Evolutionary conservation across 92 coral and sea anemone genomes (phyloP).

Genomic region (Epizoanthus ramosus): DNA sequence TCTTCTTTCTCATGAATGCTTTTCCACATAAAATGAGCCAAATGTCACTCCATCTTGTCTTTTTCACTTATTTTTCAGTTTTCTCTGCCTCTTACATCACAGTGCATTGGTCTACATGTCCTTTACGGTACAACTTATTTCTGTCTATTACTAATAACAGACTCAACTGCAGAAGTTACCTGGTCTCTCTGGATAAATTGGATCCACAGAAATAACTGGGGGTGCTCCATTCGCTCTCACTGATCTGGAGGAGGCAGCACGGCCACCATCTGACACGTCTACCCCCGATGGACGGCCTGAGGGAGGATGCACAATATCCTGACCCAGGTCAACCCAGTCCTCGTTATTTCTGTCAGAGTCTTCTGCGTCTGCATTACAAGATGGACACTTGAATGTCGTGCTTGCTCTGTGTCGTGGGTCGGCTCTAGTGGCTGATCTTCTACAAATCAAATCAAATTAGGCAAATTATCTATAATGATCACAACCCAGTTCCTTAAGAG

Average conservation of each 20-base stretch:
- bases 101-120: too few relatives aligned
- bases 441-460: not conserved
- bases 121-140: too few relatives aligned
- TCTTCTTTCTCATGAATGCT: too few relatives aligned
- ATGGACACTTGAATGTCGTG: constrained; percentile 8
- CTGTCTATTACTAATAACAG: too few relatives aligned
- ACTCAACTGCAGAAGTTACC: constrained; percentile 5
- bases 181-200: constrained; percentile 6
- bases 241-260: not conserved
- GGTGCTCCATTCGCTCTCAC: constrained; percentile 4
- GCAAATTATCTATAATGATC: too few relatives aligned
- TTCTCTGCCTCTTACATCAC: too few relatives aligned
- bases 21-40: too few relatives aligned
- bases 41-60: too few relatives aligned
- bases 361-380: constrained; percentile 31
- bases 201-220: not conserved
- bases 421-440: constrained; percentile 67
- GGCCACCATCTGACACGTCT: constrained; percentile 35
- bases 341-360: constrained; percentile 43
- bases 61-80: too few relatives aligned
- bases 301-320: not conserved
- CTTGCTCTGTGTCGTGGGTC: constrained; percentile 53
- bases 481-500: too few relatives aligned
- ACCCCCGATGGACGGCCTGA: not conserved
- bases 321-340: constrained; percentile 78